phyloP scores from a whole-genome alignment of 2,888 invertebrate species.

The Eueremaeus valkanovi region DNA sequence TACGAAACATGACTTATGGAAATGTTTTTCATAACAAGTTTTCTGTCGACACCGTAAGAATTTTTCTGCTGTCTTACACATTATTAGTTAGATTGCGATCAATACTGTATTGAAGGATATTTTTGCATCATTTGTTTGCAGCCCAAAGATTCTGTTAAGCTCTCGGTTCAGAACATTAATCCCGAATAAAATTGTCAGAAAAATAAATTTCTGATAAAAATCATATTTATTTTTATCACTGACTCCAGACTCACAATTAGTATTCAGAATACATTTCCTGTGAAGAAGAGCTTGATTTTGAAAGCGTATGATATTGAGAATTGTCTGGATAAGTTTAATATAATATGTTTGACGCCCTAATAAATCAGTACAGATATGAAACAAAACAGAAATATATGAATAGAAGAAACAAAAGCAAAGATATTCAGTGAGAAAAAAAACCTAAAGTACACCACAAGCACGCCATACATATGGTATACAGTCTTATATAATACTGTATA shows the following conservation, averaged over 20 bases:
- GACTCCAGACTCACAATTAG: too few species aligned
- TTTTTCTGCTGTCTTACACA: neutral
- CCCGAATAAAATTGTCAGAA: neutral
- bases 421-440: neutral
- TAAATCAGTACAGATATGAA: neutral
- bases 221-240: too few species aligned
- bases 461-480: neutral
- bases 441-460: too few species aligned
- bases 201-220: too few species aligned
- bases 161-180: too few species aligned
- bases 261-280: too few species aligned
- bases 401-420: neutral
- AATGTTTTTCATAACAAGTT: neutral
- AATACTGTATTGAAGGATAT: neutral
- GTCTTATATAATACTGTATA: neutral
- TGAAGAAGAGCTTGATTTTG: too few species aligned
- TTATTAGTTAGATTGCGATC: neutral
- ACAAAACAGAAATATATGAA: neutral
- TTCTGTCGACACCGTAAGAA: neutral
- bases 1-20: neutral
- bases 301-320: too few species aligned
- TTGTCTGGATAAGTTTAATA: too few species aligned
- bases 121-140: too few species aligned
- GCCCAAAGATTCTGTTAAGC: too few species aligned
- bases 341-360: neutral